These are phyloP conservation scores for Bothrops jararaca DNA, from an alignment of 2,113 vertebrate genomes.

Conservation along the genomic window DNA sequence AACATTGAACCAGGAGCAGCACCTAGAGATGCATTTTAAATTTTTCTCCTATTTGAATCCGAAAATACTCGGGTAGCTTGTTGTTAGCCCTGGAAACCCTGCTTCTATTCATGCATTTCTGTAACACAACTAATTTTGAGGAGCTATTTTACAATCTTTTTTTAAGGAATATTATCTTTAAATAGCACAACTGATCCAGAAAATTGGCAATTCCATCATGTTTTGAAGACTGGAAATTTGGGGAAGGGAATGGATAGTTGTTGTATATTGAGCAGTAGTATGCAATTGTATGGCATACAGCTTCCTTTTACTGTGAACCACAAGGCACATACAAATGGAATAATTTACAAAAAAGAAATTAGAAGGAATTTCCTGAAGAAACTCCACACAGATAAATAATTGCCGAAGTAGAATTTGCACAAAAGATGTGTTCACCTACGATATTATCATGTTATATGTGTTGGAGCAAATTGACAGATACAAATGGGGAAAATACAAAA, in stretches of 20 bases:
- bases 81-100: neutral
- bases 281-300: constrained; percentile 1
- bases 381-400: constrained; percentile 33
- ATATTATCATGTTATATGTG: neutral
- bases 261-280: neutral
- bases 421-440: constrained; percentile 12
- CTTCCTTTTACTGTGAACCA: constrained; percentile 7
- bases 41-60: neutral
- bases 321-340: constrained; percentile 12
- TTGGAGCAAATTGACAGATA: too few relatives aligned
- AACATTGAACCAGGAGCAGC: neutral
- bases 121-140: neutral
- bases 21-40: neutral
- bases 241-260: neutral
- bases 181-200: neutral
- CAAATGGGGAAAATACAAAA: constrained; percentile 2
- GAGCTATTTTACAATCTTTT: neutral
- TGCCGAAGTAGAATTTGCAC: constrained; percentile 39
- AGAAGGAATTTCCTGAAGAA: constrained; percentile 60
- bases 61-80: neutral
- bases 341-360: constrained; percentile 45
- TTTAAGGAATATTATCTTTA: neutral
- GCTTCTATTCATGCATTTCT: neutral
- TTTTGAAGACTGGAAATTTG: neutral
- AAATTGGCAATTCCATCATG: neutral